Evolutionary conservation across 2,888 invertebrate species (phyloP), one percentile per base, ranked within the genome.

Genomic region (Tenodera sinensis): DNA sequence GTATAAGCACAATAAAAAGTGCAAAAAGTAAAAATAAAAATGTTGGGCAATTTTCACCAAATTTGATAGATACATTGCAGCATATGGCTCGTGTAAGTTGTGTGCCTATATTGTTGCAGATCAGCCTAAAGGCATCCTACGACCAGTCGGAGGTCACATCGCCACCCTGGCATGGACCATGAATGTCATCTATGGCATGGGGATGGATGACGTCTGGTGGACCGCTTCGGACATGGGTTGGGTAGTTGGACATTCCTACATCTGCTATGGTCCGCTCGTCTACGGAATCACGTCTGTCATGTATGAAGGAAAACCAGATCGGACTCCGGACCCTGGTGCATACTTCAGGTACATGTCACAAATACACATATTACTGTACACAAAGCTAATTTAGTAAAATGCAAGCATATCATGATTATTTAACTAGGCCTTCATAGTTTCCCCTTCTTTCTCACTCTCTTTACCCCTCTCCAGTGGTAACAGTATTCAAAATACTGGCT

Each of bases 161-260:
- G 98, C 97, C 0, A 96, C 96, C 0, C 93, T 99, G 7, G 96
- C 97, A 92, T 98, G 98, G 96, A 95, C 97, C 0, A 96, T 99
- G 96, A 95, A 95, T 90, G 94, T 95, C 0, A 95, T 98, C 84
- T 99, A 98, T 92, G 98, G 97, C 0, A 94, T 98, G 92, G 94
- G 95, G 83, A 95, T 95, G 12, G 96, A 96, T 20, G 98, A 98
- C 28, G 95, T 96, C 54, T 98, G 98, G 96, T 99, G 98, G 98
- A 96, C 97, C 25, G 97, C 98, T 0, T 98, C 98, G 83, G 97
- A 97, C 92, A 94, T 97, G 88, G 98, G 98, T 20, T 98, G 98
- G 98, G 98, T 98, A 0, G 98, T 98, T 0, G 98, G 98, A 0
- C 98, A 98, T 92, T 98, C 98, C 0, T 99, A 98, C 93, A 98